Base-by-base conservation (phyloP, 2,113 vertebrate species). In the Cricetomys ansorgei region DNA sequence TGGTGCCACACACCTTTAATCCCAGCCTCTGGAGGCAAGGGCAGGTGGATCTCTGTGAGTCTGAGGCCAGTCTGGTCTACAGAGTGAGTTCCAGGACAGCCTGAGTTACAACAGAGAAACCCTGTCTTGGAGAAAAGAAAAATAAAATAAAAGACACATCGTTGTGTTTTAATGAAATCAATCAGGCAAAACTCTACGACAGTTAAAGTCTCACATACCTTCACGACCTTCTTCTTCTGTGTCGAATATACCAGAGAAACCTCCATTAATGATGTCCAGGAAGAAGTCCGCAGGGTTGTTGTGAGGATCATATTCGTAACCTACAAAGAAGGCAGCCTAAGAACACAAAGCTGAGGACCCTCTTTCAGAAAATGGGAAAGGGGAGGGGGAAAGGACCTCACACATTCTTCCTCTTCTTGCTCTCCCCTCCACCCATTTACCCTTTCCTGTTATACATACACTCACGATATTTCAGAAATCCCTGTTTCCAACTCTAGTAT, bases 191-290 rank as follows among this genome's bases (percentile, higher is more conserved):
- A 37, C 16, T 16, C 11, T 83, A 0, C 43, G 75, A 93, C 40
- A 43, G 5, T 55, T 21, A 31, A 25, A 77, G 23, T 27, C 16
- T 7, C 4, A 55, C 94, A 1, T 96, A 99, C 99, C 99, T 98
- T 94, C 57, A 31, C 43, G 80, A n/a, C n/a, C 7, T 0, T 43
- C n/a, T 59, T 62, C 25, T 3, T 83, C 15, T 83, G 80, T 19
- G 7, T 62, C 12, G 40, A 83, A 43, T 29, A 83, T 40, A 43
- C 25, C 13, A 43, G 25, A 62, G n/a, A 62, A 59, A 31, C n/a
- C 25, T 81, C 57, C 27, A 45, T 4, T 62, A 83, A 83, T 29
- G 25, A 62, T 2, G 27, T 83, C 25, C 55, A 83, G 80, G 80
- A 62, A 83, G 80, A 83, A 83, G 40, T 75, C 72, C 45, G 40